These are phyloP conservation scores for Mylabris sibirica DNA, from an alignment of 2,888 invertebrate genomes.

Conservation along the genomic window DNA sequence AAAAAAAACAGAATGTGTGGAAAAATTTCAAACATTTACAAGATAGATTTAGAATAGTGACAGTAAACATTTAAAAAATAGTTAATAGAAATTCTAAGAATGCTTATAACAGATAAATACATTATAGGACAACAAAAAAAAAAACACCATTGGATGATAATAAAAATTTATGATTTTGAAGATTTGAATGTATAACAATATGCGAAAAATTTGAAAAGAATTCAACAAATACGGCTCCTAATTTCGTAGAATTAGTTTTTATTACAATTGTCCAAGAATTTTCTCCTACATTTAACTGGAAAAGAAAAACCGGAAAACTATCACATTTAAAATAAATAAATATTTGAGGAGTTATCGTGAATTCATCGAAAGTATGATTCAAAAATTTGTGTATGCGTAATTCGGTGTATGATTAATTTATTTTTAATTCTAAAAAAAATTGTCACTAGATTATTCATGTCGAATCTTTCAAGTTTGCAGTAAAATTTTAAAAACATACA, in stretches of 20 bases:
- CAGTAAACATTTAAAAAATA: neutral
- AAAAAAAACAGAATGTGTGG: neutral
- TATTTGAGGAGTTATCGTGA: neutral
- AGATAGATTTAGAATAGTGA: constrained; percentile 6
- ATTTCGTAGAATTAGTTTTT: constrained; percentile 3
- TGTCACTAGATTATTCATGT: neutral
- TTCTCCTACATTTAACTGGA: neutral
- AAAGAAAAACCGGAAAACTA: neutral
- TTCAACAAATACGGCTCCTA: neutral
- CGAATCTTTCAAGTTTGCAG: neutral
- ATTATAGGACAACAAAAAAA: neutral
- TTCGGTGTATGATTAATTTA: neutral
- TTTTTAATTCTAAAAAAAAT: neutral
- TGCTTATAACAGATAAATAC: neutral
- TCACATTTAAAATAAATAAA: neutral
- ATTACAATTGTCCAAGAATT: neutral
- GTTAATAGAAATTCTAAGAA: constrained; percentile 1
- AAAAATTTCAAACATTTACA: constrained; percentile 3
- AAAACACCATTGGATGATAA: neutral
- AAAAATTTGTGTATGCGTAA: neutral
- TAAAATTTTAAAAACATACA: neutral
- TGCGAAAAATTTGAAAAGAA: neutral
- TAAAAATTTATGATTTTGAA: neutral
- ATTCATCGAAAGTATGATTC: neutral
- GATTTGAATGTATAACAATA: neutral